Evolutionary conservation across 2,888 invertebrate species (phyloP), one percentile per base, ranked within the genome.

Genomic region (Drosophila sordidula): DNA sequence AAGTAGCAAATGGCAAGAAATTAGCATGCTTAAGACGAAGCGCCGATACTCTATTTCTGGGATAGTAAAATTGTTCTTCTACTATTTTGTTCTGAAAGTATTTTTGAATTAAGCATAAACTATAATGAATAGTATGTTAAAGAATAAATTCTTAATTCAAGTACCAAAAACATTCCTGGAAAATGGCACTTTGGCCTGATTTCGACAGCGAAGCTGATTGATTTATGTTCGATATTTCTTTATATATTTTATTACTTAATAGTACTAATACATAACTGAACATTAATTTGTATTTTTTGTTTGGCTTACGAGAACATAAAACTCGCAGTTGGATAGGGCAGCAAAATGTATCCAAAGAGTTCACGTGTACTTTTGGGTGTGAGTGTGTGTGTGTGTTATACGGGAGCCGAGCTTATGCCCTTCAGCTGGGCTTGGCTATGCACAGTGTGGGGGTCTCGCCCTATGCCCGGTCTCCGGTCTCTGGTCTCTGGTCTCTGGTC

Each of bases 341-440:
- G 16, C 16, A 22, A 39, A 77, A 70, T 73, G 58, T 59, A 61
- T 52, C 57, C 57, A 52, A 50, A 51, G 42, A 45, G 51, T 29
- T 61, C 44, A 68, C 46, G 29, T 63, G 57, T 34, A 34, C 38
- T 50, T 36, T 34, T 58, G 12, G 26, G 25, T 42, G 36, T 36
- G 14, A 50, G 18, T 25, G 26, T 26, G 26, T 26, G 26, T 8
- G 1, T 2, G 26, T 26, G 26, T 26, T 57, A 42, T 57, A 50
- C 59, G n/a, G 39, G 57, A 51, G 47, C 49, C 56, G 44, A 52
- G 56, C 54, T 55, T 64, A 56, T 67, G 73, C 55, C 75, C 71
- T 57, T 50, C 54, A 70, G 51, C 45, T 71, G 80, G 68, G 50
- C 65, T 65, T 77, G 70, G 49, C 62, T 55, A 56, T 64, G 47